These are phyloP conservation scores for Leucophenga montana DNA, from an alignment of 2,888 invertebrate genomes.

Conservation along the genomic window DNA sequence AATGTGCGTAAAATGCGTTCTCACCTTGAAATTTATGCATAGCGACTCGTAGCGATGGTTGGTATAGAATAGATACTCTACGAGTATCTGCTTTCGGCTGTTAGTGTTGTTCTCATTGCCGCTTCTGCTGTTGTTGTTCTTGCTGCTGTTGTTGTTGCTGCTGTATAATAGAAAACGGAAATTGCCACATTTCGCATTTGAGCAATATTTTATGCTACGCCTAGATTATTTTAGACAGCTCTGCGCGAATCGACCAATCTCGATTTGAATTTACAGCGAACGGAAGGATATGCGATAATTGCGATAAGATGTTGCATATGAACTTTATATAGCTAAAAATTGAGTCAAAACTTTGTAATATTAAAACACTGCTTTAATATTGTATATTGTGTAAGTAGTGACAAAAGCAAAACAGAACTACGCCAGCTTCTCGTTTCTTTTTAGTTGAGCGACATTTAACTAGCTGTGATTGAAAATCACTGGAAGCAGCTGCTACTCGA, in stretches of 20 bases:
- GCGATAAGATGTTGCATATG: background rate
- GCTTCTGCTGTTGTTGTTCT: background rate
- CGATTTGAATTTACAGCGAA: conserved; percentile 8
- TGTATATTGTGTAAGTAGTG: too few species aligned
- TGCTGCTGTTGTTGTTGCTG: conserved; percentile 1
- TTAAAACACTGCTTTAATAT: too few species aligned
- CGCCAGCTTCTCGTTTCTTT: too few species aligned
- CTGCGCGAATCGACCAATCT: background rate
- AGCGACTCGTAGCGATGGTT: background rate
- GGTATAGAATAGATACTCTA: too few species aligned
- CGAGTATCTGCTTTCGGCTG: background rate
- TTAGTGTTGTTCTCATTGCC: conserved; percentile 8
- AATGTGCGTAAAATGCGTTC: conserved; percentile 52
- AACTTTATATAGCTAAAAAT: too few species aligned
- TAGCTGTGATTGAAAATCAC: too few species aligned
- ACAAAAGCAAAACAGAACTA: too few species aligned
- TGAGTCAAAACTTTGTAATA: too few species aligned
- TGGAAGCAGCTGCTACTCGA: too few species aligned
- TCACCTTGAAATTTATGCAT: conserved; percentile 44
- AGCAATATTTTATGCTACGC: conserved; percentile 11
- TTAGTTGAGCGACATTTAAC: too few species aligned
- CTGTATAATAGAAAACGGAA: conserved; percentile 61
- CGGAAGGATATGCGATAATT: conserved; percentile 15
- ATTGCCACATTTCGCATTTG: conserved; percentile 59
- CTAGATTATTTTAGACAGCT: conserved; percentile 12